phyloP scores from a whole-genome alignment of 64 coral and sea anemone genomes.

The Platygyra sinensis region DNA sequence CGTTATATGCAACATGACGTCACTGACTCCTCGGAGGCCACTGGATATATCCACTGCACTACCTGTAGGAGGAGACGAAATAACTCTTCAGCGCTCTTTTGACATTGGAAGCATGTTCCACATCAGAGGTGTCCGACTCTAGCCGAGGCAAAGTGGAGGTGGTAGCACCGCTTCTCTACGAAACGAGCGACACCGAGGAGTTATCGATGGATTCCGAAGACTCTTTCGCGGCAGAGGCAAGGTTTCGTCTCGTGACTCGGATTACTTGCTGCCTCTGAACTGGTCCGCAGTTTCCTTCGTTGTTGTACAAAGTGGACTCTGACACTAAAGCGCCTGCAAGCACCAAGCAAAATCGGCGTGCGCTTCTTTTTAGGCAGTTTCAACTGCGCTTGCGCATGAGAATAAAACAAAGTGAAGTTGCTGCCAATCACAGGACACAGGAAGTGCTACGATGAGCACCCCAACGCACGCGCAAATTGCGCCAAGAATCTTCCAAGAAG shows the following conservation, averaged over 20 bases:
- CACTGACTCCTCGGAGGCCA: constrained; percentile 69
- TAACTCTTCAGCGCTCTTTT: constrained; percentile 21
- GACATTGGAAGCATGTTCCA: neutral
- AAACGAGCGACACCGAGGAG: constrained; percentile 44
- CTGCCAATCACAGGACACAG: constrained; percentile 98
- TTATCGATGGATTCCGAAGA: constrained; percentile 85
- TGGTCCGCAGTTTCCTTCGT: constrained; percentile 60
- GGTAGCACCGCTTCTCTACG: constrained; percentile 46
- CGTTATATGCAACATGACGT: constrained; percentile 74
- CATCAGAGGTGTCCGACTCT: constrained; percentile 27
- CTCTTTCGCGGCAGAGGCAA: constrained; percentile 52
- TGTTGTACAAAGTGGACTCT: constrained; percentile 69
- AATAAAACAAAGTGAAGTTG: constrained; percentile 98
- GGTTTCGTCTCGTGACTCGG: constrained; percentile 4
- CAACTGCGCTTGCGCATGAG: constrained; percentile 95
- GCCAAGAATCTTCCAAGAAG: constrained; percentile 74
- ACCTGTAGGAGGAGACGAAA: constrained; percentile 9
- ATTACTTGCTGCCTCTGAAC: neutral
- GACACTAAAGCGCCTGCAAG: constrained; percentile 92
- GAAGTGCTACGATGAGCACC: constrained; percentile 93
- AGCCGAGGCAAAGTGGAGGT: neutral
- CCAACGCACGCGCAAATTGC: constrained; percentile 95
- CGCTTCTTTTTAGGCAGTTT: constrained; percentile 95
- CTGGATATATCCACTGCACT: constrained; percentile 69
- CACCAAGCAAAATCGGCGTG: constrained; percentile 88